These are phyloP conservation scores for Crotophaga sulcirostris DNA, from an alignment of 2,113 vertebrate species.

Conservation along the genomic window DNA sequence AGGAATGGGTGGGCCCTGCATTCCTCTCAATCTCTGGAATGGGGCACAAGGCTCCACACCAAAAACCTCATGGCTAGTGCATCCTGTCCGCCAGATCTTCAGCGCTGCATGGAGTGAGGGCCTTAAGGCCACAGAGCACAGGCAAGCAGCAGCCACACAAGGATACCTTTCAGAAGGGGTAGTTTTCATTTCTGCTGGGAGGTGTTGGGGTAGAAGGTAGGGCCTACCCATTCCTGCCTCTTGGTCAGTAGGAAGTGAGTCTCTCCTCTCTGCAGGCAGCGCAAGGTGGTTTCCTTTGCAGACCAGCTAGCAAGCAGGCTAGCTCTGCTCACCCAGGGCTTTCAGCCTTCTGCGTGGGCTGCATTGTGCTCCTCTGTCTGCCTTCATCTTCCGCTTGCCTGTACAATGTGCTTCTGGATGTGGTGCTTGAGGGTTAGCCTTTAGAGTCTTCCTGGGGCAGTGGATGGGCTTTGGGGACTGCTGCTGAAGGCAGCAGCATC, in stretches of 20 bases:
- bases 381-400: not conserved
- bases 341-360: not conserved
- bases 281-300: not conserved
- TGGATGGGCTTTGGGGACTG: not conserved
- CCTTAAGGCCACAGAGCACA: fast-evolving
- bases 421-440: not conserved
- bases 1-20: not conserved
- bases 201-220: not conserved
- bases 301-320: not conserved
- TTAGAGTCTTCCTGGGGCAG: not conserved
- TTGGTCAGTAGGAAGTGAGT: not conserved
- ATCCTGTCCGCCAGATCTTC: not conserved
- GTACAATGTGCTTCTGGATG: not conserved
- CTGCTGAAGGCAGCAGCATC: not conserved
- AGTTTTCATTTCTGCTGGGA: not conserved
- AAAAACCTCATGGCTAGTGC: not conserved
- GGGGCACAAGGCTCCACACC: not conserved
- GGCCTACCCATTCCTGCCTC: not conserved
- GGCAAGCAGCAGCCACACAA: not conserved
- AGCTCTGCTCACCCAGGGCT: not conserved
- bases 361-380: not conserved
- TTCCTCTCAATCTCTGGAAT: not conserved
- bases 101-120: fast-evolving
- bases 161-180: not conserved
- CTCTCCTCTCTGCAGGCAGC: not conserved